Conservation (phyloP, 2,113 vertebrate genomes). For the Brienomyrus brachyistius region DNA sequence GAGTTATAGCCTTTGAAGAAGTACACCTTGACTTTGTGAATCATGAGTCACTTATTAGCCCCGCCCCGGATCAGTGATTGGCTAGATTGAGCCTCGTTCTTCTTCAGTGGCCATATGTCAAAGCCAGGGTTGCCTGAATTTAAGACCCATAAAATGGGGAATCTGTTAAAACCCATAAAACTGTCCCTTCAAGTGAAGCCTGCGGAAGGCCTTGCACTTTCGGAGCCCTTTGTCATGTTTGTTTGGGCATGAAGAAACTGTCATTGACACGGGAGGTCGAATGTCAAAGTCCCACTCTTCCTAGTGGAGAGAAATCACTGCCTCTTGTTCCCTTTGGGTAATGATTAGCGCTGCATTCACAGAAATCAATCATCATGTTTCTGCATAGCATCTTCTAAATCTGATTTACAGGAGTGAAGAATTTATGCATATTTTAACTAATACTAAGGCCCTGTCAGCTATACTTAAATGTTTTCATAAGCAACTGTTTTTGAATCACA, state of each 20-base stretch:
- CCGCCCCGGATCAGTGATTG: not conserved
- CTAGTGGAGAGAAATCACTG: not conserved
- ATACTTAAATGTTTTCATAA: not conserved
- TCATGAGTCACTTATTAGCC: not conserved
- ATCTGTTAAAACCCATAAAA: conserved; percentile 14
- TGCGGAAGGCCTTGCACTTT: not conserved
- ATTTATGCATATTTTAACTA: not conserved
- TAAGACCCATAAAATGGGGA: conserved; percentile 10
- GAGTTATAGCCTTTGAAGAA: not conserved
- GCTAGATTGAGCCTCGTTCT: not conserved
- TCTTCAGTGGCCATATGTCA: conserved; percentile 4
- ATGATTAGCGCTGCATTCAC: not conserved
- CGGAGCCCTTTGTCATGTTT: not conserved
- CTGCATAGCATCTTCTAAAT: not conserved
- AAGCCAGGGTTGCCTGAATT: conserved; percentile 3
- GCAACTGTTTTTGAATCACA: not conserved
- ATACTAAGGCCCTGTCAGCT: not conserved
- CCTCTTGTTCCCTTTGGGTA: not conserved
- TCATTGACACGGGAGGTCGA: conserved; percentile 50
- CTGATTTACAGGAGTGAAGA: not conserved
- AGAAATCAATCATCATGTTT: not conserved
- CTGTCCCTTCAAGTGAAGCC: not conserved
- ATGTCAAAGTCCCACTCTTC: conserved; percentile 29
- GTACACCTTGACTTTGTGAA: not conserved
- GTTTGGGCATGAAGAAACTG: conserved; percentile 37